Conservation (phyloP, 2,888 invertebrate species). For the Dimorphilus gyrociliatus region DNA sequence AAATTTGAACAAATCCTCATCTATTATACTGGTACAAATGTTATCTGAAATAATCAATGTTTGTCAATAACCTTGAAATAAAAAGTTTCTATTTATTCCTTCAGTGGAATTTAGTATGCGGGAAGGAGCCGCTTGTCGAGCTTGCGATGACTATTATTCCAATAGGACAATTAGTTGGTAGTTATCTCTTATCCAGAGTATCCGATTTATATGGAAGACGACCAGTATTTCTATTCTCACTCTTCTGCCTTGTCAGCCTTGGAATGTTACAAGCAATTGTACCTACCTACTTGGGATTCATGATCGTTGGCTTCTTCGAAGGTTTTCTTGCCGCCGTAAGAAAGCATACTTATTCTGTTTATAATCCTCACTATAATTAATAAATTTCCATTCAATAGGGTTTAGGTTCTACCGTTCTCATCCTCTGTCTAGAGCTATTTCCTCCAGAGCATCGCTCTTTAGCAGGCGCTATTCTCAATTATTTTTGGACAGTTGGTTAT, state of each 20-base stretch:
- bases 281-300: conserved; percentile 1
- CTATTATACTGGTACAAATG: not conserved
- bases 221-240: conserved; percentile 3
- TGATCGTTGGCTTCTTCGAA: conserved; percentile 1
- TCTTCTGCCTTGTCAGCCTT: conserved; percentile 3
- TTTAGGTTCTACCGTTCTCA: not conserved
- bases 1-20: no score
- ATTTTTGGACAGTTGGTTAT: conserved; percentile 6
- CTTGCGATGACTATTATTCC: conserved; percentile 4
- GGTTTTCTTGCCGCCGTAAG: not conserved
- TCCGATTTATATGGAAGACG: conserved; percentile 3
- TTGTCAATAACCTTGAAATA: not conserved
- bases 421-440: conserved; percentile 4
- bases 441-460: conserved; percentile 4
- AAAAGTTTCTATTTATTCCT: not conserved
- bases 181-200: conserved; percentile 1
- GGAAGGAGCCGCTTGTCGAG: conserved; percentile 1
- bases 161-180: conserved; percentile 2
- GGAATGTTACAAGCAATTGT: conserved; percentile 1
- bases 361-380: not conserved
- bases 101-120: conserved; percentile 6
- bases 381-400: conserved; percentile 2
- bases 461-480: conserved; percentile 3
- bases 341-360: not conserved
- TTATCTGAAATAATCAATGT: not conserved